Percentiles rank a stretch among this genome's conserved stretches.
Evolutionary conservation across 2,797 vertebrate species (phyloP).

Genomic region (Coregonus ussuriensis): DNA sequence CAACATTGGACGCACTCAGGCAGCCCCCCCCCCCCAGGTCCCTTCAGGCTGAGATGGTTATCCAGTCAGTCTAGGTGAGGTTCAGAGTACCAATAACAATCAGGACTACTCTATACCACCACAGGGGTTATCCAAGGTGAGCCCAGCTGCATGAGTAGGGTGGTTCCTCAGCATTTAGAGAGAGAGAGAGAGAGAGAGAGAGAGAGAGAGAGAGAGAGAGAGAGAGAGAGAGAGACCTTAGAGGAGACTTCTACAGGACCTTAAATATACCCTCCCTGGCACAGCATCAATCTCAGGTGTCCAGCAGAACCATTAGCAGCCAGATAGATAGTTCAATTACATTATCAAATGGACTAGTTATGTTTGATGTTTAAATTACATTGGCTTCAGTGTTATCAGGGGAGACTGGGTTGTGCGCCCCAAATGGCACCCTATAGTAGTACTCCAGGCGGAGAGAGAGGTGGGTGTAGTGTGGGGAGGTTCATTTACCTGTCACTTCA

Average conservation of each 20-base stretch:
- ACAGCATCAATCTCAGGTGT: slow-evolving; percentile 84
- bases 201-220: background rate
- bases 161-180: slow-evolving; percentile 52
- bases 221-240: slow-evolving; percentile 75
- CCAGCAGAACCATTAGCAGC: slow-evolving; percentile 83
- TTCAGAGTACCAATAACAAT: slow-evolving; percentile 9
- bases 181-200: too few species aligned
- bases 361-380: slow-evolving; percentile 88
- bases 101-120: slow-evolving; percentile 29
- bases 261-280: slow-evolving; percentile 77
- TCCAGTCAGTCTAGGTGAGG: too few species aligned
- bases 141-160: slow-evolving; percentile 40
- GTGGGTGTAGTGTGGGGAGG: slow-evolving; percentile 53
- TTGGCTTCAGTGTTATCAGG: slow-evolving; percentile 51
- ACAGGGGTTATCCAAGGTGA: slow-evolving; percentile 38
- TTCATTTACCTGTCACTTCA: slow-evolving; percentile 87
- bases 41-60: too few species aligned
- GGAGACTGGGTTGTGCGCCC: slow-evolving; percentile 57
- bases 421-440: slow-evolving; percentile 79
- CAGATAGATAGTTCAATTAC: slow-evolving; percentile 91
- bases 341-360: slow-evolving; percentile 84
- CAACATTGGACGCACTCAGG: too few species aligned
- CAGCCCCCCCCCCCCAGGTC: background rate
- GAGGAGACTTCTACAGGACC: slow-evolving; percentile 79
- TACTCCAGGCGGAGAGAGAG: slow-evolving; percentile 65